Base-by-base conservation (phyloP, 2,113 vertebrate species). In the Antigone vipio region DNA sequence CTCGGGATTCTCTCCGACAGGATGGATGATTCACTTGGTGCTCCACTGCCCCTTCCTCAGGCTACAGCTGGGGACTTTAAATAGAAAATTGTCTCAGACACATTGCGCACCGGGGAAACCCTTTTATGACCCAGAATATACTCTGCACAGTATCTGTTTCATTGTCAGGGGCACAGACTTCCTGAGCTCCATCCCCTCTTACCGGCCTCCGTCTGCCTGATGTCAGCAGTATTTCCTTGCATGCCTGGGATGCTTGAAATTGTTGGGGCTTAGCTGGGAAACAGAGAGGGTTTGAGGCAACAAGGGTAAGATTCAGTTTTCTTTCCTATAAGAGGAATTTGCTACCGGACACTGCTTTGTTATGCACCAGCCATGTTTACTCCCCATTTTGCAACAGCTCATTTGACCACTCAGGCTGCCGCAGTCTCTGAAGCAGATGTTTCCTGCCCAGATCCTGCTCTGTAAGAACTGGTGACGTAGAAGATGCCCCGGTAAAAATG, bases 181-280 rank as follows among this genome's bases (percentile, higher is more conserved):
- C 93, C 93, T 77, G 84, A 92, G 38, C 32, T 88, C 52, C 26
- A 11, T 84, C 71, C 75, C 55, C 81, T 59, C 52, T 88, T n/a
- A 47, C 79, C 1, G 2, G 56, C 72, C 88, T 83, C 88, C 0
- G 1, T 40, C 81, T 80, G 50, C 72, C 81, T 93, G 82, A 95
- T 45, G 35, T 96, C 92, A 88, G 53, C 62, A 91, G 64, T 59
- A 63, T 95, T 93, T 96, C 90, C 84, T 97, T 88, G 88, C 88
- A 66, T 97, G 88, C 94, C 72, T 85, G 40, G 55, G 38, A 97
- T 97, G 85, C 77, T 79, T 97, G 92, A 87, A 93, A 97, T 97
- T 34, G 38, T 55, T 79, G 71, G 69, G 80, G 66, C 82, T 92
- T 95, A 86, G 63, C 75, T 3, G 34, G 69, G 64, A 95, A 95